Base-by-base conservation (phyloP, 2,113 vertebrate genomes). In the Eclectus roratus region DNA sequence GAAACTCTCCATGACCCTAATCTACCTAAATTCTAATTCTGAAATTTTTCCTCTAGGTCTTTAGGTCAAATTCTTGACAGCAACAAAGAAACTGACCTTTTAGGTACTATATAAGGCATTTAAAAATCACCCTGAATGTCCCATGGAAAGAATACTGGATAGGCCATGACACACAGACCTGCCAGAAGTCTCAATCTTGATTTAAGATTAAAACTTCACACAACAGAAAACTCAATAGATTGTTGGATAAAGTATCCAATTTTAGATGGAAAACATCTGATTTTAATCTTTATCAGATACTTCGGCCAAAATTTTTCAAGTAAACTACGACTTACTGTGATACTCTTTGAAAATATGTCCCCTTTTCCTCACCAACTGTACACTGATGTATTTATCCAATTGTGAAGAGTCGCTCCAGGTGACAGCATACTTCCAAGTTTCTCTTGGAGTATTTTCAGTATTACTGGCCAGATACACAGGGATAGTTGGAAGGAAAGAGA, bases 371-470 rank as follows among this genome's bases (percentile, higher is more conserved):
- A 63, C 4, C 7, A 7, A 2, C 27, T 33, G 3, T 35, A 55
- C 10, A 35, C 3, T 5, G 0, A 7, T 53, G 28, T 21, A 44
- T 37, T 52, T 46, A 41, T 24, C 15, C 37, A 29, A 63, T 14
- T n/a, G 14, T 66, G 25, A 20, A 68, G 15, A 64, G 17, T 19
- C 83, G 21, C 10, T 64, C 7, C 27, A 29, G 9, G 7, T 8
- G 10, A n/a, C 28, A 66, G 3, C 1, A 1, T 37, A 73, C 15
- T 77, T 74, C 28, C 43, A 60, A 58, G 8, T 2, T 55, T 50
- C 28, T 65, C 3, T 70, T 23, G 27, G 35, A 25, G 1, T 18
- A 37, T 44, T 81, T 91, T 74, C 17, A 64, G 5, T 0, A 0
- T 43, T 68, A 13, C 16, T 24, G 16, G 20, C 2, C 24, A 74